phyloP scores from a whole-genome alignment of 2,888 invertebrate genomes.

The Kryphioiulus occultus region DNA sequence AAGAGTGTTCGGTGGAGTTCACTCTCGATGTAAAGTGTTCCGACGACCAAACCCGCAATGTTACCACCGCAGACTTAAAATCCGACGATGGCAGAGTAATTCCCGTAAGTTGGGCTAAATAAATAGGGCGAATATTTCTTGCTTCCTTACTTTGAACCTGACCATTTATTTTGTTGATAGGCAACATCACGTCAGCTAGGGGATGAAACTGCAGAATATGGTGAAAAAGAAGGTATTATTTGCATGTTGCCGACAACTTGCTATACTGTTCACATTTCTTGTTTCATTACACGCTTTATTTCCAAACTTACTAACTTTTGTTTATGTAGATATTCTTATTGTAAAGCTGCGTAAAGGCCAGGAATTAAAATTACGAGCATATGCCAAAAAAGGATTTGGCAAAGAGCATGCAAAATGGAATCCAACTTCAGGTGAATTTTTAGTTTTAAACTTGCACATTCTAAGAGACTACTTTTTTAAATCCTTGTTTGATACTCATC shows the following conservation, averaged over 20 bases:
- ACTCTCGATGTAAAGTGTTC: constrained; percentile 94
- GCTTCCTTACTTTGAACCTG: background rate
- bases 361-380: constrained; percentile 91
- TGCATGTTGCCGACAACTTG: constrained; percentile 39
- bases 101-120: constrained; percentile 68
- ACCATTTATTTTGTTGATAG: constrained; percentile 56
- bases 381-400: constrained; percentile 95
- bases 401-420: constrained; percentile 99
- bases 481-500: background rate
- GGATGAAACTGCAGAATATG: constrained; percentile 92
- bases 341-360: constrained; percentile 82
- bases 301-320: constrained; percentile 48
- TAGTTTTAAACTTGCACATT: background rate
- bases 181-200: constrained; percentile 88
- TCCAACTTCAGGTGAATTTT: constrained; percentile 76
- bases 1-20: constrained; percentile 97
- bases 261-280: constrained; percentile 50
- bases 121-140: too few species aligned
- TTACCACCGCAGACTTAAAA: constrained; percentile 95
- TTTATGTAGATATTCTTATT: constrained; percentile 70
- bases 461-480: background rate
- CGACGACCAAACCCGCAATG: constrained; percentile 92
- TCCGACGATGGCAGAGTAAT: constrained; percentile 89
- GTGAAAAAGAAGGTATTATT: constrained; percentile 83
- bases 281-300: background rate